Evolutionary conservation across 2,888 invertebrate genomes (phyloP), one percentile per base, ranked within the genome.

Genomic region (Erynnis tages): DNA sequence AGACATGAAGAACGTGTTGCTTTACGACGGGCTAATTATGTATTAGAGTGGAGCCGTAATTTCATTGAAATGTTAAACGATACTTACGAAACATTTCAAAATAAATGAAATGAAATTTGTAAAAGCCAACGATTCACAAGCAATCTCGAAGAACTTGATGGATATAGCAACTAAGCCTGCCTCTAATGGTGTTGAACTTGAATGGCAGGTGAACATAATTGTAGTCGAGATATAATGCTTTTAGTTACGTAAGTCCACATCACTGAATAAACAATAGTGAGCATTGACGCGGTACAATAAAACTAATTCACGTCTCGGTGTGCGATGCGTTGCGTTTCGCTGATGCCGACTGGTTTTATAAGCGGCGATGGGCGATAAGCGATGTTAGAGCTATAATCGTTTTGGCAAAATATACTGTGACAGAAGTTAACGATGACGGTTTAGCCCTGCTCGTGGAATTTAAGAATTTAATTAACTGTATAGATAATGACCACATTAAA

Each of bases 271-370:
- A 50, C 50, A 50, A 50, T 50, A 29, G 50, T 11, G 23, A 25
- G 30, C 49, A 41, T 50, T 50, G 43, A 50, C 41, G 49, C 41
- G 14, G 34, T 43, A 53, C 35, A 47, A 47, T 54, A 46, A 54
- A 54, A 52, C 38, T 27, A 43, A 46, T 34, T 53, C 40, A 50
- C 32, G 43, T 50, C 43, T 32, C 40, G 48, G 30, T 10, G 38
- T 11, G 49, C 41, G 37, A 47, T 56, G 53, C 54, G 35, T 17
- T 49, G 34, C 45, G 53, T 56, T 53, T 55, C 57, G 57, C 57
- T 55, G 54, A 6, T 21, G n/a, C n/a, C n/a, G 25, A 13, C 17
- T 8, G 13, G 40, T 25, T 7, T 21, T 23, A 21, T 14, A 10
- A 23, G 14, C 21, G 10, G 13, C 17, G 44, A 14, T 23, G 6